phyloP scores from a whole-genome alignment of 2,113 vertebrate genomes.

The Perccottus glenii region DNA sequence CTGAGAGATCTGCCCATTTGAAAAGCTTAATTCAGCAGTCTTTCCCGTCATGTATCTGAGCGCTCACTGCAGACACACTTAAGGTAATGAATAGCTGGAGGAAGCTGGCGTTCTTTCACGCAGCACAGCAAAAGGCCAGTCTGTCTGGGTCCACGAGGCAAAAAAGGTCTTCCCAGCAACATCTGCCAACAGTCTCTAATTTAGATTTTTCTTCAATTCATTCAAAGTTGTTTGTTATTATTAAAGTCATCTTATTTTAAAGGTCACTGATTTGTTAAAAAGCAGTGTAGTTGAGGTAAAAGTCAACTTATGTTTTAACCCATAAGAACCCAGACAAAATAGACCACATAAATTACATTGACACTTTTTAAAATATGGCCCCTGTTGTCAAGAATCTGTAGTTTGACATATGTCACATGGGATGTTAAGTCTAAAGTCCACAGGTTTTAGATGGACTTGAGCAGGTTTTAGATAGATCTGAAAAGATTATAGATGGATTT shows the following conservation, averaged over 20 bases:
- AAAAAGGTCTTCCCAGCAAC: slow-evolving; percentile 30
- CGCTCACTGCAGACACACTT: slow-evolving; percentile 68
- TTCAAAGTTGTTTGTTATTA: not conserved
- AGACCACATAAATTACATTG: no score
- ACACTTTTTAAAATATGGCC: no score
- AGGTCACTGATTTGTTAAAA: slow-evolving; percentile 16
- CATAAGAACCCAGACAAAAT: no score
- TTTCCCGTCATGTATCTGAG: slow-evolving; percentile 47
- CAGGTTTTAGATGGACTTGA: no score
- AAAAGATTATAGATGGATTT: no score
- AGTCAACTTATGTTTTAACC: no score
- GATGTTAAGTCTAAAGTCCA: no score
- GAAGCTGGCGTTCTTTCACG: slow-evolving; percentile 63
- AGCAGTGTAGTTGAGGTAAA: no score
- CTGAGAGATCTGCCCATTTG: slow-evolving; percentile 33
- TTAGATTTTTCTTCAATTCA: slow-evolving; percentile 9
- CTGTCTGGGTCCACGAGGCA: slow-evolving; percentile 54
- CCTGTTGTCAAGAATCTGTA: no score
- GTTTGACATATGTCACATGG: no score
- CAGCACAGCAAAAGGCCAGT: slow-evolving; percentile 63
- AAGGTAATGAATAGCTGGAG: slow-evolving; percentile 74
- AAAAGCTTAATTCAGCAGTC: slow-evolving; percentile 66
- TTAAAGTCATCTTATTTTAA: not conserved
- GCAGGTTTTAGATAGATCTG: no score
- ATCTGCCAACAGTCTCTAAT: slow-evolving; percentile 16